phyloP scores from a whole-genome alignment of 1,140 invertebrate genomes.

The Drosophila navojoa region DNA sequence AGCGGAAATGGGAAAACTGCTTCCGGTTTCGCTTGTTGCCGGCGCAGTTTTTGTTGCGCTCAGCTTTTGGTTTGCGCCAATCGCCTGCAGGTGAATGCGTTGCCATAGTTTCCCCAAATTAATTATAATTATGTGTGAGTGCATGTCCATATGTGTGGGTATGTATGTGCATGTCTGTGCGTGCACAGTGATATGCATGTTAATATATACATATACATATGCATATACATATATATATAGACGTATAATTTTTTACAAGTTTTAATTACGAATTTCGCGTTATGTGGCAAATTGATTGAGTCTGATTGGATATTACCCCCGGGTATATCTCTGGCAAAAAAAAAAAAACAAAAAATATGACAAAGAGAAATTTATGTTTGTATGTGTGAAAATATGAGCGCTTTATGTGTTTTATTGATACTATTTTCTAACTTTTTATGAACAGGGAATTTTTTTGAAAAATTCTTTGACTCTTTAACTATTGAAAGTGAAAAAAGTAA shows the following conservation, averaged over 20 bases:
- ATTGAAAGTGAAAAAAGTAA: no score
- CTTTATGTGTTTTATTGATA: no score
- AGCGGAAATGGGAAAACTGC: constrained; percentile 19
- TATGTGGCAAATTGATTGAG: constrained; percentile 59
- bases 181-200: constrained; percentile 8
- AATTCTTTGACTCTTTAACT: no score
- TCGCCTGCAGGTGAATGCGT: constrained; percentile 28
- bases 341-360: not conserved
- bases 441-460: no score
- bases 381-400: no score
- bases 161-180: no score
- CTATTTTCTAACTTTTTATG: no score
- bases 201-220: not conserved
- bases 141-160: not conserved
- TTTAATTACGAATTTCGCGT: constrained; percentile 68
- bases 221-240: not conserved
- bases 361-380: not conserved
- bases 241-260: constrained; percentile 17
- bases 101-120: constrained; percentile 21
- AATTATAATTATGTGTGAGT: constrained; percentile 39
- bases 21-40: constrained; percentile 58
- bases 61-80: constrained; percentile 33
- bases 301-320: constrained; percentile 61
- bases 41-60: constrained; percentile 1
- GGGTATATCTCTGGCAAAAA: constrained; percentile 28